Base-by-base conservation (phyloP, 2,797 vertebrate species). In the Apogon talboti region DNA sequence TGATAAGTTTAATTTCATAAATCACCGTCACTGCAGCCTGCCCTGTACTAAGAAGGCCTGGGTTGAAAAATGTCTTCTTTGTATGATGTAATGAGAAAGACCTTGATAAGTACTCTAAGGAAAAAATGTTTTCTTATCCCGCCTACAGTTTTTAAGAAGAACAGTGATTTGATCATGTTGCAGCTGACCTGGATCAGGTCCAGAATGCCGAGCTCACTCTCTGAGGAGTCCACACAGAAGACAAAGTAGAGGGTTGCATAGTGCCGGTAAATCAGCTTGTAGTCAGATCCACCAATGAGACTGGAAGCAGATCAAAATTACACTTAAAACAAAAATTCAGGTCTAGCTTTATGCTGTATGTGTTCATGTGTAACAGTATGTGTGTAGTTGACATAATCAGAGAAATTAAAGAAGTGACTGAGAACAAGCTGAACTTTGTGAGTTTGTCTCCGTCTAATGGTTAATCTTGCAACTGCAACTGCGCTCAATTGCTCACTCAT, bases 241-340 rank as follows among this genome's bases (percentile, higher is more conserved):
- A 98, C 98, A 92, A 98, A 98, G 94, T 99, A 99, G 50, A 99
- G 94, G 1, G 97, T 98, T 43, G 97, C 97, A 74, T 99, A 99
- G 87, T 98, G 97, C 64, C 97, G 94, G 88, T 98, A 99, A 83
- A 99, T 99, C 66, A 98, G 91, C 87, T 98, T 99, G 94, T 99
- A 98, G 90, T 99, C 98, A 0, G 98, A 98, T 75, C 97, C 98
- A 38, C 97, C 97, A 68, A 99, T 98, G 87, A 99, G 88, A 72
- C 91, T 92, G 78, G 1, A 79, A 84, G 13, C 4, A 33, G 0
- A 71, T 3, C 18, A 53, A 42, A 50, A n/a, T 1, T 8, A 0
- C 0, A 6, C 2, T 28, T 49, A 4, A 21, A 0, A 30, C n/a
- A 15, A 45, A 28, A 12, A 33, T 42, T 12, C 28, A 41, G 2